Conservation (phyloP, 2,888 invertebrate genomes). For the Acanthosepion lycidas region DNA sequence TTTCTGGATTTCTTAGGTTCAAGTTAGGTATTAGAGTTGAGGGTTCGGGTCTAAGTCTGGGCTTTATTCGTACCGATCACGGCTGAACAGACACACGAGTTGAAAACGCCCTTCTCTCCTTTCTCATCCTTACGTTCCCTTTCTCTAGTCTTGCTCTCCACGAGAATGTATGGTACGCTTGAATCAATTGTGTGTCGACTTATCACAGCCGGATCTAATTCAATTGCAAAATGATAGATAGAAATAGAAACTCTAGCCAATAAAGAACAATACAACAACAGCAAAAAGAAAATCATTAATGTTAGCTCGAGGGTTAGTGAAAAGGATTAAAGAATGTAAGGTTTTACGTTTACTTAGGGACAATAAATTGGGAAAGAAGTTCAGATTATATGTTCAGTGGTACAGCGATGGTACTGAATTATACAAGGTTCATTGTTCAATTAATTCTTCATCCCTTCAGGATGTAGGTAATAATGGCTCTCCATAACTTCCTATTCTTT, state of each 20-base stretch:
- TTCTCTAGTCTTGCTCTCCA: not conserved
- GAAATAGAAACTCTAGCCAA: not conserved
- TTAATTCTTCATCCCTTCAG: no score
- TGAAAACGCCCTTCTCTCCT: not conserved
- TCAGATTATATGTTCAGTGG: no score
- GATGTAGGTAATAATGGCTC: no score
- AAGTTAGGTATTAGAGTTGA: not conserved
- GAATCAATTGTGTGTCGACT: not conserved
- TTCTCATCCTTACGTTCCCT: not conserved
- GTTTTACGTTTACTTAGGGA: not conserved
- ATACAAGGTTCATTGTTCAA: no score
- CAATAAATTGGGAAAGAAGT: no score
- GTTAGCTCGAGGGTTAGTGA: not conserved
- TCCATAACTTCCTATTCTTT: no score
- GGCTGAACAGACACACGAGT: not conserved
- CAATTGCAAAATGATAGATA: slow-evolving; percentile 17
- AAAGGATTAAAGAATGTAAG: not conserved
- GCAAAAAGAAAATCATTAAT: not conserved
- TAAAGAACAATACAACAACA: not conserved
- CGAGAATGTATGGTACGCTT: not conserved
- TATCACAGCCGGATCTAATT: not conserved
- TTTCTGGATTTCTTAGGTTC: not conserved
- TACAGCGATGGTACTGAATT: no score
- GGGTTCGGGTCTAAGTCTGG: not conserved
- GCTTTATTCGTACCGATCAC: not conserved